Evolutionary conservation across 2,113 vertebrate genomes (phyloP), one percentile per base, ranked within the genome.

Genomic region (Pipra filicauda): DNA sequence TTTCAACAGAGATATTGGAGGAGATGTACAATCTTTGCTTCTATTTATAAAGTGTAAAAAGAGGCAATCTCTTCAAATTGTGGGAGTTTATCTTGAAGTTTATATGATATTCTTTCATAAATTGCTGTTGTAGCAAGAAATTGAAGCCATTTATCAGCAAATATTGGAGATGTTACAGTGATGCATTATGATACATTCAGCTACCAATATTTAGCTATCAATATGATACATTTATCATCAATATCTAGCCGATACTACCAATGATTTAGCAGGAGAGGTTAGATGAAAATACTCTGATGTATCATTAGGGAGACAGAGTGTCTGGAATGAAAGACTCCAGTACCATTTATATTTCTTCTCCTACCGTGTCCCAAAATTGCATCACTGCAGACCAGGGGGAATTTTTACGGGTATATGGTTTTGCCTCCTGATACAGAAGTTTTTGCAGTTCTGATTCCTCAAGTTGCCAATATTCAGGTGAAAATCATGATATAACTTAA

Each of bases 221-320:
- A 96, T 97, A 97, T 90, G 91, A 93, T 96, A 94, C 90, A 97
- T 97, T 97, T 93, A 95, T 96, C 93, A 97, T 94, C 97, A 96
- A 95, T 97, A 97, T 85, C 92, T 92, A 87, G 86, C 92, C 95
- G 82, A 96, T 97, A 93, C 64, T 88, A 92, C 92, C 87, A 81
- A 95, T 96, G 89, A 96, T 97, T 96, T 97, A 96, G 72, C 80
- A 93, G 91, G 78, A 95, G 87, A 96, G 55, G 75, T 91, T 96
- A 94, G 92, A 78, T 96, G 94, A 91, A 94, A 88, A 95, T 88
- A 80, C 93, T 95, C 59, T 95, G 89, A 97, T 97, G 81, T 90
- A 89, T 94, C 93, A 92, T 96, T 96, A 97, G 86, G 46, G 91
- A 97, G 94, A 95, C 91, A 79, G 89, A 94, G 85, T 91, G 87